A percentile compares a stretch with the other conserved stretches of the same genome.
Conservation (phyloP, 2,888 invertebrate species). For the Mesochorus sp. region DNA sequence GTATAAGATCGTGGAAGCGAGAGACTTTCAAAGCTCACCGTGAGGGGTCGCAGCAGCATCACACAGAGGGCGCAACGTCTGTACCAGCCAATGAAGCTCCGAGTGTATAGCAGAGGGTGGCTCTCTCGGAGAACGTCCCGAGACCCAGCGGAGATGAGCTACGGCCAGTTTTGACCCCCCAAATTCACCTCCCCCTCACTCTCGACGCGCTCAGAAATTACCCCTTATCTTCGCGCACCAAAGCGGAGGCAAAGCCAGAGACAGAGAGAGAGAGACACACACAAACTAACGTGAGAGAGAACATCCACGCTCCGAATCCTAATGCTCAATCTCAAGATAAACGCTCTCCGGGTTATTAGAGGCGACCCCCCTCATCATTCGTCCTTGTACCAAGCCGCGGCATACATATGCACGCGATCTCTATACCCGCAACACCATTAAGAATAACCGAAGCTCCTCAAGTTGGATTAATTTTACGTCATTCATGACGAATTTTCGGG, state of each 20-base stretch:
- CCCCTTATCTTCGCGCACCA: conserved; percentile 79
- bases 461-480: too few species aligned
- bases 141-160: conserved; percentile 75
- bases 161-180: conserved; percentile 79
- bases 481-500: too few species aligned
- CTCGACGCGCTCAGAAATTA: conserved; percentile 77
- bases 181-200: background rate
- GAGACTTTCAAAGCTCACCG: conserved; percentile 72
- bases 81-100: conserved; percentile 51
- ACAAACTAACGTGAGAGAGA: background rate
- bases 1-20: conserved; percentile 74
- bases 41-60: conserved; percentile 55
- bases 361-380: conserved; percentile 52
- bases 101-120: conserved; percentile 49
- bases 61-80: conserved; percentile 55
- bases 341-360: conserved; percentile 73
- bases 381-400: conserved; percentile 15
- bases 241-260: conserved; percentile 61
- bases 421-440: background rate
- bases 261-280: background rate
- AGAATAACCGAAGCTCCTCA: background rate
- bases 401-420: conserved; percentile 33
- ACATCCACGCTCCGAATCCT: conserved; percentile 73
- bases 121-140: conserved; percentile 34
- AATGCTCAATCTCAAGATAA: conserved; percentile 80